Conservation (phyloP, 2,113 vertebrate genomes). For the Otis tarda region DNA sequence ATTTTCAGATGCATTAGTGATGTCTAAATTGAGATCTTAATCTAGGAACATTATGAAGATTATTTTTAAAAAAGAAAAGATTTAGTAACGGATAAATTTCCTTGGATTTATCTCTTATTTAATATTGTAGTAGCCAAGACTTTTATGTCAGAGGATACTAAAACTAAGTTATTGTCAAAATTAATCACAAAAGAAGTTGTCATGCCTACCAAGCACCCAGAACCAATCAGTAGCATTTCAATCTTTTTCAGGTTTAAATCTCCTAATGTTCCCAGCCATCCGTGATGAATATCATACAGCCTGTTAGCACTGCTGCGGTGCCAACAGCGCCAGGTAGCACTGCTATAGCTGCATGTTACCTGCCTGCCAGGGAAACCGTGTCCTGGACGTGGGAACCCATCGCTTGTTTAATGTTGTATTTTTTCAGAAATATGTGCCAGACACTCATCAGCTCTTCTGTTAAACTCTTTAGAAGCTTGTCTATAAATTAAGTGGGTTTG, state of each 20-base stretch:
- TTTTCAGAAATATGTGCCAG: not conserved
- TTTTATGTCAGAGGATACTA: conserved; percentile 28
- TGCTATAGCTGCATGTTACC: not conserved
- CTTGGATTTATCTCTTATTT: conserved; percentile 14
- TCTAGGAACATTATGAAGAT: conserved; percentile 12
- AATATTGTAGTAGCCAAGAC: conserved; percentile 28
- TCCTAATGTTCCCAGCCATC: not conserved
- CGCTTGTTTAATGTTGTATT: not conserved
- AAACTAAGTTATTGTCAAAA: conserved; percentile 44
- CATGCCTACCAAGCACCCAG: not conserved
- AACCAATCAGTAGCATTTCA: not conserved
- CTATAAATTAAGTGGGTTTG: not conserved
- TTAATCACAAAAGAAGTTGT: conserved; percentile 37
- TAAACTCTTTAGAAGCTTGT: not conserved
- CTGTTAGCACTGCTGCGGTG: not conserved
- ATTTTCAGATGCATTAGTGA: not conserved
- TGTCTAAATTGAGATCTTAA: conserved; percentile 19
- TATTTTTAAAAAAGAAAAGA: not conserved
- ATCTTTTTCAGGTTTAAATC: not conserved
- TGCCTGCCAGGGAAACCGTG: not conserved
- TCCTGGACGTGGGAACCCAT: not conserved
- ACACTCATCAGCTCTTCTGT: not conserved
- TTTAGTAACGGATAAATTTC: conserved; percentile 17
- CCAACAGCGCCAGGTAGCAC: not conserved
- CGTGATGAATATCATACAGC: not conserved